phyloP scores from a whole-genome alignment of 1,140 invertebrate species.

The Armadillidium nasatum region DNA sequence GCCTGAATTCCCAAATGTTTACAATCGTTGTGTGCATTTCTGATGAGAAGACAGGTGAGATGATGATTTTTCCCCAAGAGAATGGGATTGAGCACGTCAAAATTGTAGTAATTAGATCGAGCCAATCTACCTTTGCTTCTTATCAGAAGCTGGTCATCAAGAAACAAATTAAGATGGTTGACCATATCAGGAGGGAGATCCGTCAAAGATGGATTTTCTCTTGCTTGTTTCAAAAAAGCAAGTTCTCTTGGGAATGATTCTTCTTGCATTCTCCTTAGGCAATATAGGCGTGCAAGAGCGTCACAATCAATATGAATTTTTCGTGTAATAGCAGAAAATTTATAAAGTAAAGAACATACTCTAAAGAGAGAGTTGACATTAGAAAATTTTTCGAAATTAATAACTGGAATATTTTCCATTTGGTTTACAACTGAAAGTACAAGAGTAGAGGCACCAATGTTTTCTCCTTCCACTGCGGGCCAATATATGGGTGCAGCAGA shows the following conservation, averaged over 20 bases:
- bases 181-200: background rate
- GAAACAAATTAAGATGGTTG: slow-evolving; percentile 10
- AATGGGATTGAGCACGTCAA: slow-evolving; percentile 14
- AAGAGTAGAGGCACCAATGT: no score
- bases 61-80: background rate
- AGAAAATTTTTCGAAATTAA: no score
- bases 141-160: background rate
- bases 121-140: background rate
- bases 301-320: background rate
- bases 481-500: no score
- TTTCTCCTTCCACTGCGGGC: no score
- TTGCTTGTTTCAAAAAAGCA: background rate
- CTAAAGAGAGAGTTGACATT: no score
- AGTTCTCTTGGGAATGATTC: background rate
- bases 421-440: no score
- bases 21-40: background rate
- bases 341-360: no score
- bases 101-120: background rate
- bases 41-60: background rate
- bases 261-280: background rate
- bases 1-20: slow-evolving; percentile 13
- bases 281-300: background rate
- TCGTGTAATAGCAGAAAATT: no score
- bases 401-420: no score
- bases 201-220: no score